Evolutionary conservation across 1,140 invertebrate species (phyloP), one percentile per base, ranked within the genome.

Genomic region (Physella acuta): DNA sequence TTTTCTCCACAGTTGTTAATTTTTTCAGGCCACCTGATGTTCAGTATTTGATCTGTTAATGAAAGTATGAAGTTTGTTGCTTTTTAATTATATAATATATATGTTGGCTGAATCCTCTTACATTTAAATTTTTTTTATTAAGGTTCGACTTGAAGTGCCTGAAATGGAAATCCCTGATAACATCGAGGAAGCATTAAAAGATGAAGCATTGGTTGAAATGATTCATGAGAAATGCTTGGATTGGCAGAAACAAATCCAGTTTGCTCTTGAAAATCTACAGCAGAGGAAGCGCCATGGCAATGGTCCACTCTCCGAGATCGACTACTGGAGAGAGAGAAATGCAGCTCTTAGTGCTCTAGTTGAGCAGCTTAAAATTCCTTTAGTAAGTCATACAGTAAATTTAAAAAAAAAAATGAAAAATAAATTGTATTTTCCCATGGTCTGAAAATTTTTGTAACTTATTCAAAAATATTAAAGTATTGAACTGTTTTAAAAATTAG

Each of bases 301-400:
- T 70, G 91, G 90, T 0, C 94, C 93, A 1, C 85, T 94, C 60
- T 89, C 91, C 0, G 92, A 94, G 78, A 93, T 92, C 75, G 89
- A 91, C 55, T 93, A 91, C 72, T 95, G 94, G 94, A 87, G 90
- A 34, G 90, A 92, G 71, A 86, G 90, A 76, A 90, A 94, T 78
- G 89, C 89, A 0, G 90, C 90, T 60, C 85, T 94, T 2, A 91
- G 92, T 62, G 87, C 90, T 17, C 83, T 94, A 0, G 87, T 91
- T 44, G 93, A 95, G 76, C 92, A 95, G 78, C 78, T 95, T 16
- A 92, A 93, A 77, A 88, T 90, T 20, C 88, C 89, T 0, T 88
- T 87, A 60, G 89, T 93, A 0, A 65, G 52, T 51, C 20, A 44
- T 44, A 20, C n/a, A n/a, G n/a, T n/a, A n/a, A n/a, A 49, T 49